Evolutionary conservation across 2,797 vertebrate species (phyloP), one percentile per base, ranked within the genome.

Genomic region (Pampus argenteus): DNA sequence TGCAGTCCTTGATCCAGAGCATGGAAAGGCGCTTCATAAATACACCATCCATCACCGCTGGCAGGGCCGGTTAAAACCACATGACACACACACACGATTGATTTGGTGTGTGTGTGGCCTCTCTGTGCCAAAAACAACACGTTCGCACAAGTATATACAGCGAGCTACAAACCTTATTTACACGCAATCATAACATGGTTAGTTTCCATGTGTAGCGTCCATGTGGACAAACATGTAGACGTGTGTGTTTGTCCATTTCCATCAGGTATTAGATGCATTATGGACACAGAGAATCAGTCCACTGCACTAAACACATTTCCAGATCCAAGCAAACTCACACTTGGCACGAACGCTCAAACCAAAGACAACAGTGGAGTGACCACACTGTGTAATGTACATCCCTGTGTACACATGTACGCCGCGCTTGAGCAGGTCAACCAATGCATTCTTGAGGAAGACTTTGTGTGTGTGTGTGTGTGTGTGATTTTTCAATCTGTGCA

Each of bases 401-500:
- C 6, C 23, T 51, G 66, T 26, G 10, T 49, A 34, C 42, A 69
- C 40, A 9, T 55, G 31, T 42, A 4, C 47, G 55, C 28, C 14
- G 48, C n/a, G 67, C 65, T 50, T 26, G 44, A 71, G 45, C 22
- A 8, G 63, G 1, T 73, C 66, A 72, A 25, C 29, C 42, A 18
- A 45, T 45, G 13, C 47, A 14, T 36, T 42, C 25, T 10, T 4
- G 4, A 48, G 9, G 7, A 57, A 28, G 22, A 44, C 2, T 14
- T 38, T 42, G 18, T 22, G 60, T 67, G n/a, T 25, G 38, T 48
- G 40, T 55, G 56, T 65, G 10, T 45, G 52, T 25, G 38, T 31
- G 66, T 25, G 66, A 74, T 64, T 84, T 88, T 88, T 78, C 87
- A 89, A 86, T 84, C 83, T 91, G 88, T 81, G 73, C 80, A 89